Evolutionary conservation across 2,888 invertebrate species (phyloP).

Genomic region (Erannis defoliaria): DNA sequence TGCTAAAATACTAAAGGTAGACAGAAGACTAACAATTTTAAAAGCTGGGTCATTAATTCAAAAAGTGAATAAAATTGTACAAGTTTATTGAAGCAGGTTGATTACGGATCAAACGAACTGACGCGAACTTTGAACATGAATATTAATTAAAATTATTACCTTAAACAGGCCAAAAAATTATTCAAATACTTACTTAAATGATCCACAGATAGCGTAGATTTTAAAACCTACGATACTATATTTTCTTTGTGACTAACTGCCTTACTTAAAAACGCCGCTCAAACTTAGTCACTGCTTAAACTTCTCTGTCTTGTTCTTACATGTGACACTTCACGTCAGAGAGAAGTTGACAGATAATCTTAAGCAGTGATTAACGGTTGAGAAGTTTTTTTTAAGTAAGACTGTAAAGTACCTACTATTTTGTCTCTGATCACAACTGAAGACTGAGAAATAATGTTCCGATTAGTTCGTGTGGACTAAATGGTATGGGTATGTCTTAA

Average conservation of each 20-base stretch:
- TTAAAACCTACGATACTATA: not conserved
- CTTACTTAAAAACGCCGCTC: too few species aligned
- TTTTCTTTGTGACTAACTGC: not conserved
- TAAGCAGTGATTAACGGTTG: too few species aligned
- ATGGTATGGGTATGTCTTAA: too few species aligned
- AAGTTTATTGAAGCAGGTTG: slow-evolving; percentile 11
- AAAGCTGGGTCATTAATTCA: slow-evolving; percentile 11
- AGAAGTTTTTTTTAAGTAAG: too few species aligned
- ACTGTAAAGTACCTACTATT: too few species aligned
- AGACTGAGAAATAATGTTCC: too few species aligned
- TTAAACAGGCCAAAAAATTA: not conserved
- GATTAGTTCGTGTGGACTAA: too few species aligned
- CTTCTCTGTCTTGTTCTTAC: too few species aligned
- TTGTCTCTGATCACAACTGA: too few species aligned
- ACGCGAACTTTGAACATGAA: slow-evolving; percentile 6
- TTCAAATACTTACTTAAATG: not conserved
- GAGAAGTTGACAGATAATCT: too few species aligned
- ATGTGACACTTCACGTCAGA: too few species aligned
- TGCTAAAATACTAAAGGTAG: slow-evolving; percentile 6
- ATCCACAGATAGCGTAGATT: not conserved
- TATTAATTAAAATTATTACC: slow-evolving; percentile 2
- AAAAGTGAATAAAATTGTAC: slow-evolving; percentile 9
- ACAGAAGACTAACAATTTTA: slow-evolving; percentile 16
- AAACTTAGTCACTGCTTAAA: too few species aligned
- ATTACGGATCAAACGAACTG: slow-evolving; percentile 7